Evolutionary conservation across 2,888 invertebrate genomes (phyloP).

Genomic region (Mongoloraphidia duomilia): DNA sequence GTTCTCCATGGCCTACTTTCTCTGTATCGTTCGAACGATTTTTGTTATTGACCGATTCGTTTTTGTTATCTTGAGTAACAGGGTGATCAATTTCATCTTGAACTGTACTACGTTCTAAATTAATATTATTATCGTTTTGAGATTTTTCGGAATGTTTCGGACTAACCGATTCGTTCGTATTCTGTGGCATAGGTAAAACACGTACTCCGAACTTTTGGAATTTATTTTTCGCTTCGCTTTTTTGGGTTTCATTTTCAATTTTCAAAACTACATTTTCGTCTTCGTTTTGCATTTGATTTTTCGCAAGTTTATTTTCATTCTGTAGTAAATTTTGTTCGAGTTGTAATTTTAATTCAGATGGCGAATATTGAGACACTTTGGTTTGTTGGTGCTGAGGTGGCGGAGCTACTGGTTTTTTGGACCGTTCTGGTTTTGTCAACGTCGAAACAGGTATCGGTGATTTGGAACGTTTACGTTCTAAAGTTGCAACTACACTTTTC

Average conservation of each 20-base stretch:
- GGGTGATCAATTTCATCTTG: neutral
- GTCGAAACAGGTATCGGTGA: slow-evolving; percentile 18
- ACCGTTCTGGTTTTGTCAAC: slow-evolving; percentile 15
- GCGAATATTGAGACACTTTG: slow-evolving; percentile 17
- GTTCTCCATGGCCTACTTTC: slow-evolving; percentile 17
- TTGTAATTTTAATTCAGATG: slow-evolving; percentile 23
- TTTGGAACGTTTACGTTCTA: slow-evolving; percentile 25
- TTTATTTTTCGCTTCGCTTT: slow-evolving; percentile 39
- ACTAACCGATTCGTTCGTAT: slow-evolving; percentile 16
- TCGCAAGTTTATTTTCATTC: slow-evolving; percentile 20
- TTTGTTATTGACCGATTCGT: slow-evolving; percentile 34
- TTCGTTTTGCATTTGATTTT: slow-evolving; percentile 18
- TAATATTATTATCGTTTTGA: slow-evolving; percentile 28
- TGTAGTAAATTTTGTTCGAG: slow-evolving; percentile 23
- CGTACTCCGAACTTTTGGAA: slow-evolving; percentile 53
- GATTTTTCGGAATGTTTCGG: slow-evolving; percentile 26
- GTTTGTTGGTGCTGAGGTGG: slow-evolving; percentile 7
- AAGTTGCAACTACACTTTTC: slow-evolving; percentile 21
- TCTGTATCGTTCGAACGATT: slow-evolving; percentile 31
- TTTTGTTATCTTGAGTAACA: slow-evolving; percentile 29
- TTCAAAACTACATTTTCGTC: slow-evolving; percentile 12
- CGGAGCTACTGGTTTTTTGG: slow-evolving; percentile 9
- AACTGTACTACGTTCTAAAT: slow-evolving; percentile 17
- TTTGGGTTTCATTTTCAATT: slow-evolving; percentile 36
- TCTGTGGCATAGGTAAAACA: slow-evolving; percentile 36